These are phyloP conservation scores for Azemiops feae DNA, from an alignment of 2,113 vertebrate genomes.

Conservation along the genomic window DNA sequence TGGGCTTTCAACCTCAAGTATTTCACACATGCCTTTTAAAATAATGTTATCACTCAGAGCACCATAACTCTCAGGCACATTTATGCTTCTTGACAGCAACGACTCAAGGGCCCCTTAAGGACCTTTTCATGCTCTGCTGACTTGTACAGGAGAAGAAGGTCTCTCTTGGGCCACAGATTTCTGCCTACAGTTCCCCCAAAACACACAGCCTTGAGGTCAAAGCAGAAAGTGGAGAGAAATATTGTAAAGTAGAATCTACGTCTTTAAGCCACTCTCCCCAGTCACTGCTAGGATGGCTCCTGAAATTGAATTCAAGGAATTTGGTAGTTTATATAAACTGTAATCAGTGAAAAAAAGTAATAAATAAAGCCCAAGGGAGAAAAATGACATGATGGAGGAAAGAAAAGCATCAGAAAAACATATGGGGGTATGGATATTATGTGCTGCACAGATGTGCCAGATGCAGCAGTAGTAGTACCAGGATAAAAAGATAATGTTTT, in stretches of 20 bases:
- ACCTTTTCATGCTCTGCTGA: not conserved
- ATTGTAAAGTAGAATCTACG: not conserved
- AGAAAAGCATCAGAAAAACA: not conserved
- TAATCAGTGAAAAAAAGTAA: not conserved
- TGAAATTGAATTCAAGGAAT: not conserved
- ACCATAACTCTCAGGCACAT: not conserved
- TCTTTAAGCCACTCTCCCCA: not conserved
- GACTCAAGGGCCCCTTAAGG: not conserved
- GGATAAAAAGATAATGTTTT: not conserved
- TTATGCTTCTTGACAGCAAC: not conserved
- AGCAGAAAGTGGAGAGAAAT: not conserved
- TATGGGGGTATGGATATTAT: not conserved
- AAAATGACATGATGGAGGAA: not conserved
- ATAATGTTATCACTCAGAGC: not conserved
- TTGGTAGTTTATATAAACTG: not conserved
- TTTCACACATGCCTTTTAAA: constrained; percentile 8
- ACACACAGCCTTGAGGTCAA: not conserved
- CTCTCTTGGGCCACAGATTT: not conserved
- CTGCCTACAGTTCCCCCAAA: not conserved
- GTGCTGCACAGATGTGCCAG: not conserved
- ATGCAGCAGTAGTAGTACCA: not conserved
- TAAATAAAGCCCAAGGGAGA: not conserved
- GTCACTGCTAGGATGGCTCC: not conserved
- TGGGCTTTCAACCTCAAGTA: constrained; percentile 34
- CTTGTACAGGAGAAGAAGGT: not conserved